Evolutionary conservation across 2,113 vertebrate species (phyloP).

Genomic region (Crypturellus undulatus): DNA sequence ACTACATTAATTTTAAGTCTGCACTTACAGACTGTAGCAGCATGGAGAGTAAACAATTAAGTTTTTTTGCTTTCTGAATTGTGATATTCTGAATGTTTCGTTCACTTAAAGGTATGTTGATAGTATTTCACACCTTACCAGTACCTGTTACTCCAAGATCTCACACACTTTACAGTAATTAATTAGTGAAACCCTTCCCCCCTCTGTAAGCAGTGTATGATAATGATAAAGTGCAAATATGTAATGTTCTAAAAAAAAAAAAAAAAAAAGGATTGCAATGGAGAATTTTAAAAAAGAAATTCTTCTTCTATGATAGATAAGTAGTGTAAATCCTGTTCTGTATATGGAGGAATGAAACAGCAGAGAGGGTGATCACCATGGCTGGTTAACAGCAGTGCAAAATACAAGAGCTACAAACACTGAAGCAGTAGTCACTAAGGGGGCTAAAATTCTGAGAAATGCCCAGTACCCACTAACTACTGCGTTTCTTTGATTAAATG

Average conservation of each 20-base stretch:
- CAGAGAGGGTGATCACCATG: neutral
- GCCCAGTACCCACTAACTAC: neutral
- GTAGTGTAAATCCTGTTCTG: neutral
- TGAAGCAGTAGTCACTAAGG: neutral
- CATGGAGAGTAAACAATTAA: slow-evolving; percentile 43
- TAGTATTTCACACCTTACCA: neutral
- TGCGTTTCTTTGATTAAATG: neutral
- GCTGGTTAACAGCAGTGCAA: neutral
- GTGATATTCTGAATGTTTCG: neutral
- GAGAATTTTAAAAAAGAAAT: neutral
- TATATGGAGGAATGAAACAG: neutral
- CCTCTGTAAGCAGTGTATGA: neutral
- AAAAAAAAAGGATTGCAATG: neutral
- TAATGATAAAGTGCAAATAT: neutral
- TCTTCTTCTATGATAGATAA: neutral
- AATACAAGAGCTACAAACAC: neutral
- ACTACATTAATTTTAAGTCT: slow-evolving; percentile 46
- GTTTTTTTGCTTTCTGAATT: slow-evolving; percentile 31
- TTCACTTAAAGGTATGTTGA: neutral
- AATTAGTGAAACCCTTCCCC: neutral
- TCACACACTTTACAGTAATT: neutral
- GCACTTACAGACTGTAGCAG: slow-evolving; percentile 14
- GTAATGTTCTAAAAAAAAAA: neutral
- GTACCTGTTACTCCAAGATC: neutral
- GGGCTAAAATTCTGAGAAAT: neutral